These are phyloP conservation scores for Venustaconcha ellipsiformis DNA, from an alignment of 1,140 invertebrate species.

Conservation along the genomic window DNA sequence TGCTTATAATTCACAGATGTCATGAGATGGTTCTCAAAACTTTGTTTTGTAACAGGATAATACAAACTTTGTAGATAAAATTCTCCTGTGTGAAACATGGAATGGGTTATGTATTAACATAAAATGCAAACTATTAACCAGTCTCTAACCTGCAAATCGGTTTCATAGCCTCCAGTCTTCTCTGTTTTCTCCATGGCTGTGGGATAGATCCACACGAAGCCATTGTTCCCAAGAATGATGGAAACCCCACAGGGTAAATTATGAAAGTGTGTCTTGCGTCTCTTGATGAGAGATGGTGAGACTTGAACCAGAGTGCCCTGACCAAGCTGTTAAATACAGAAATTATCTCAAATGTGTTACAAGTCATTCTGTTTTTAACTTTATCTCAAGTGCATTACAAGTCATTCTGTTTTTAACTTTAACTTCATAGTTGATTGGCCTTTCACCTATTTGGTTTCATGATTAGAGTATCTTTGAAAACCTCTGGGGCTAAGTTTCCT, in stretches of 20 bases:
- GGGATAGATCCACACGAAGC: slow-evolving; percentile 95
- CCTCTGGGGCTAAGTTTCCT: too few relatives aligned
- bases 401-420: neutral
- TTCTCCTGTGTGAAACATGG: neutral
- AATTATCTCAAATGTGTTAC: neutral
- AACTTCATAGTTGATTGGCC: too few relatives aligned
- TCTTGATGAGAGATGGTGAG: slow-evolving; percentile 90
- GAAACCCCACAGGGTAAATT: slow-evolving; percentile 90
- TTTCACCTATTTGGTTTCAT: too few relatives aligned
- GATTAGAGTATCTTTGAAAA: neutral
- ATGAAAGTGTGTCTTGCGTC: slow-evolving; percentile 97
- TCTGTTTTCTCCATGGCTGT: slow-evolving; percentile 74
- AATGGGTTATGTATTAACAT: neutral
- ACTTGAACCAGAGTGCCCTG: slow-evolving; percentile 94
- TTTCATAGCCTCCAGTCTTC: slow-evolving; percentile 82
- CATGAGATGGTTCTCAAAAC: too few relatives aligned
- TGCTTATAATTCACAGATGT: too few relatives aligned
- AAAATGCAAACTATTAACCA: neutral
- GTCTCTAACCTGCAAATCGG: slow-evolving; percentile 77
- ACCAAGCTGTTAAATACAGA: slow-evolving; percentile 76
- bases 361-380: neutral
- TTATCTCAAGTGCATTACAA: neutral
- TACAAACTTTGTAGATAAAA: too few relatives aligned
- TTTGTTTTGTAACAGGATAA: too few relatives aligned
- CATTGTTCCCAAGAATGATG: slow-evolving; percentile 96